These are phyloP conservation scores for Branchellion lobata DNA, from an alignment of 2,888 invertebrate genomes.

Conservation along the genomic window DNA sequence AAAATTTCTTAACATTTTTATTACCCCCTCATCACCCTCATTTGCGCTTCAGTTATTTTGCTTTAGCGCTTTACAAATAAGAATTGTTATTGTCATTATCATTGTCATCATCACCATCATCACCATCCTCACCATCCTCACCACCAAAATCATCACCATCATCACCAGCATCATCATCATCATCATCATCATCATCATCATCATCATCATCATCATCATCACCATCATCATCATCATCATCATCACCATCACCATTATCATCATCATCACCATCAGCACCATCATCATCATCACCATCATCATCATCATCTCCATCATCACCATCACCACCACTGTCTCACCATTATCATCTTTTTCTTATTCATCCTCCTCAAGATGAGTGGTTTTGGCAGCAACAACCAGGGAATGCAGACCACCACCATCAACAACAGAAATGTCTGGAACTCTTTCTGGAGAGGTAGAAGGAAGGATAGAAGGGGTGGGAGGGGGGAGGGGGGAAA, in stretches of 20 bases:
- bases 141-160: too few species aligned
- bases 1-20: too few species aligned
- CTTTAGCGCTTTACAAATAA: too few species aligned
- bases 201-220: neutral
- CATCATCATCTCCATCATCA: neutral
- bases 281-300: too few species aligned
- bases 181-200: slow-evolving; percentile 30
- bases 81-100: too few species aligned
- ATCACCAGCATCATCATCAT: too few species aligned
- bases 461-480: neutral
- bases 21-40: too few species aligned
- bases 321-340: neutral
- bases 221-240: slow-evolving; percentile 21
- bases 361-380: slow-evolving; percentile 63
- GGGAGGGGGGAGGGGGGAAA: too few species aligned
- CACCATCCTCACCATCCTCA: too few species aligned
- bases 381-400: slow-evolving; percentile 93
- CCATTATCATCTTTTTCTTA: neutral
- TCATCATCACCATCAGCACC: slow-evolving; percentile 4
- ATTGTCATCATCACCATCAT: too few species aligned
- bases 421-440: slow-evolving; percentile 61
- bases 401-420: slow-evolving; percentile 81
- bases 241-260: slow-evolving; percentile 18
- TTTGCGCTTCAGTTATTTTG: too few species aligned
- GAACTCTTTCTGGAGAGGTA: slow-evolving; percentile 58